Evolutionary conservation across 1,140 invertebrate genomes (phyloP).

Genomic region (Drosophila willistoni): DNA sequence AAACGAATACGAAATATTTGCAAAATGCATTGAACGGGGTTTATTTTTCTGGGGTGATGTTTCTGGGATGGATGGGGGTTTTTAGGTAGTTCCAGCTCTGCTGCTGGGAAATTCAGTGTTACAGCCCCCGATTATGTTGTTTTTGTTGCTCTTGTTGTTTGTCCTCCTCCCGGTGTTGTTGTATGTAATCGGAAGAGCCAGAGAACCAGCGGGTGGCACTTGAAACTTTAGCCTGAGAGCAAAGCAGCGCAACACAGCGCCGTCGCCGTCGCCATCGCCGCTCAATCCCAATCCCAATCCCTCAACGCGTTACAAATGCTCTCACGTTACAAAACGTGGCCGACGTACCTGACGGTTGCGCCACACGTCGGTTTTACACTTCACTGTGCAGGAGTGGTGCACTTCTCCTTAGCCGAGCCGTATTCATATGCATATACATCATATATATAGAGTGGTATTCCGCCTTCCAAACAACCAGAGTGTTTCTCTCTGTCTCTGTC

Average conservation of each 20-base stretch:
- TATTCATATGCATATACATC: not conserved
- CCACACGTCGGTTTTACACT: conserved; percentile 73
- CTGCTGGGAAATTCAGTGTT: conserved; percentile 65
- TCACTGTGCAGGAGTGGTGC: conserved; percentile 42
- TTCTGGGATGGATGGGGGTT: conserved; percentile 3
- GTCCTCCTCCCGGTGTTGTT: conserved; percentile 15
- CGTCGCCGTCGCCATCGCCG: no score
- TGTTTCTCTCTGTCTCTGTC: not conserved
- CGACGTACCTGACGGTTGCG: conserved; percentile 24
- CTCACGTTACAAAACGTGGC: conserved; percentile 75
- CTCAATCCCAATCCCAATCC: conserved; percentile 47
- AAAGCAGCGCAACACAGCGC: conserved; percentile 2
- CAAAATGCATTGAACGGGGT: conserved; percentile 31
- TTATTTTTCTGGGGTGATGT: not conserved
- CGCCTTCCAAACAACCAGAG: conserved; percentile 49
- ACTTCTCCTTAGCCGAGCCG: not conserved
- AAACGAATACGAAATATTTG: not conserved
- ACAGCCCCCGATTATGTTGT: conserved; percentile 17
- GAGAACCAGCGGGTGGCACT: conserved; percentile 70
- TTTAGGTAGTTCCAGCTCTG: conserved; percentile 33
- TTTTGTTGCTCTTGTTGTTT: conserved; percentile 41
- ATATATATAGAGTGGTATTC: conserved; percentile 21
- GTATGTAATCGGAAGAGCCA: conserved; percentile 72
- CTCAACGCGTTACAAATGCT: conserved; percentile 63
- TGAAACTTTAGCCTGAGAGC: conserved; percentile 47